These are phyloP conservation scores for Opisthocomus hoazin DNA, from an alignment of 2,113 vertebrate genomes.

Conservation along the genomic window DNA sequence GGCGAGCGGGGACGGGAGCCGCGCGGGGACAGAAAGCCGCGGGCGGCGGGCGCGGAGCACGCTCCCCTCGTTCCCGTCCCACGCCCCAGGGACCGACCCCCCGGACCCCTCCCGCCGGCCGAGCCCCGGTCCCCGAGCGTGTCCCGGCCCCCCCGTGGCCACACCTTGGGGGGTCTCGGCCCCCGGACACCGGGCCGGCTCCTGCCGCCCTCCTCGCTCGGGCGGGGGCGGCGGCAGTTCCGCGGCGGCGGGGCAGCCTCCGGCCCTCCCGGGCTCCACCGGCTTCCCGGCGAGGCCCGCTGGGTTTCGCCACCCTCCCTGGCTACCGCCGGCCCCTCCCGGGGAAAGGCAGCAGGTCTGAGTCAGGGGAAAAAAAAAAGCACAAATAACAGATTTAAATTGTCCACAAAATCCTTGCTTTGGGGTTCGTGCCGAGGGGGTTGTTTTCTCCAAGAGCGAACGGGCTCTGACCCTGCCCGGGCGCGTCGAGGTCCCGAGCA, in stretches of 20 bases:
- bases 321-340: background rate
- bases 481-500: background rate
- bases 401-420: background rate
- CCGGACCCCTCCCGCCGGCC: background rate
- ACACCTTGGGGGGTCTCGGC: background rate
- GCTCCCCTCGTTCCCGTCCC: background rate
- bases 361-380: rapidly evolving
- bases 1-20: background rate
- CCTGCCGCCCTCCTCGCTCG: no score
- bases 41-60: no score
- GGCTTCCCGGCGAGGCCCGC: rapidly evolving
- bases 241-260: rapidly evolving
- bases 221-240: background rate
- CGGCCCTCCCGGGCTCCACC: rapidly evolving
- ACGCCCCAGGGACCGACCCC: no score
- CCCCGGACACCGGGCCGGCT: no score
- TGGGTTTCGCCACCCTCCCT: background rate
- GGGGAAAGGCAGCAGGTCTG: background rate
- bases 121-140: background rate
- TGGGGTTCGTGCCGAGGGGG: background rate
- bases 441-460: background rate
- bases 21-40: background rate
- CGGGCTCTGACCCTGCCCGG: background rate
- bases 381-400: background rate
- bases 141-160: no score